phyloP scores from a whole-genome alignment of 1,140 invertebrate genomes.

The Trachymyrmex septentrionalis region DNA sequence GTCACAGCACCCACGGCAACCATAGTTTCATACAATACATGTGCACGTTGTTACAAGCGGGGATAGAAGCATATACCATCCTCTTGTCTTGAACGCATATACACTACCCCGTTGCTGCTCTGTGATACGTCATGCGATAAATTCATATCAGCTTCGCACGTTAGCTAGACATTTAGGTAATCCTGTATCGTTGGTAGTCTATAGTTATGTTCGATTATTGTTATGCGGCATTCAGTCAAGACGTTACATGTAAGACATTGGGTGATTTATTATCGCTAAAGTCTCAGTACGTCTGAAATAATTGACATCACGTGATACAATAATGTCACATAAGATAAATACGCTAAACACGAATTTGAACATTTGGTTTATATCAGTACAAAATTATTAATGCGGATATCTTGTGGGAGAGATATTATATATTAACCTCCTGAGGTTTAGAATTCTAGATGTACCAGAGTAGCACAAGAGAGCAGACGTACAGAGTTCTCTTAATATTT shows the following conservation, averaged over 20 bases:
- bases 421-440: too few species aligned
- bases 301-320: neutral
- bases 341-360: neutral
- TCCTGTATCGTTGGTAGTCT: conserved; percentile 22
- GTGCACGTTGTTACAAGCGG: conserved; percentile 21
- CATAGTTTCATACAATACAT: conserved; percentile 28
- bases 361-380: neutral
- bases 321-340: conserved; percentile 11
- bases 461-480: too few species aligned
- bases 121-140: conserved; percentile 80
- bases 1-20: neutral
- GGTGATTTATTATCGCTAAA: neutral
- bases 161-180: conserved; percentile 60
- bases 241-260: neutral
- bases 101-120: conserved; percentile 52
- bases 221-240: conserved; percentile 17
- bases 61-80: conserved; percentile 45
- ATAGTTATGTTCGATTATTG: conserved; percentile 46
- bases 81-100: conserved; percentile 67
- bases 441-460: too few species aligned
- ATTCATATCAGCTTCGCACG: conserved; percentile 74
- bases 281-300: neutral
- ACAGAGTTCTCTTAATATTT: too few species aligned
- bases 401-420: too few species aligned
- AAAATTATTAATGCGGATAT: neutral